Percentiles rank a stretch among this genome's conserved stretches.
Evolutionary conservation across 2,888 invertebrate genomes (phyloP).

Genomic region (Cosmia trapezina): DNA sequence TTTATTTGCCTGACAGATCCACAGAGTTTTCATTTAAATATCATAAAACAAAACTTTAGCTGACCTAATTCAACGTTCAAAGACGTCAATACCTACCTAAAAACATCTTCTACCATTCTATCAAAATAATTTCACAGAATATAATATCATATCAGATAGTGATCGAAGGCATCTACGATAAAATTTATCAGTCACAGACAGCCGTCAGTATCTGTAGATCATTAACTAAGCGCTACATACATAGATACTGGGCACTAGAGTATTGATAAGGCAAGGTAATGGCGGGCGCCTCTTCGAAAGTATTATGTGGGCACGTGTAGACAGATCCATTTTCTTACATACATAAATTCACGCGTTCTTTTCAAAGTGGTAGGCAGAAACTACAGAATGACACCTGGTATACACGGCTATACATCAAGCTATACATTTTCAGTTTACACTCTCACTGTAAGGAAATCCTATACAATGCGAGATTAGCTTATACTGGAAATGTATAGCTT

Average conservation of each 20-base stretch:
- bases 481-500: no score
- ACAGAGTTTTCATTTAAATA: neutral
- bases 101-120: neutral
- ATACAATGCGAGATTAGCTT: no score
- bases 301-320: neutral
- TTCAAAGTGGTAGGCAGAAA: neutral
- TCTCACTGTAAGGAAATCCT: no score
- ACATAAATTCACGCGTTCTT: neutral
- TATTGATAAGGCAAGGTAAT: constrained; percentile 33
- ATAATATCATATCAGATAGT: constrained; percentile 32
- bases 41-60: neutral
- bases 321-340: neutral
- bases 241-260: constrained; percentile 29
- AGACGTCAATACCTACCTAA: neutral
- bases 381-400: neutral
- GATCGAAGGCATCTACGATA: constrained; percentile 47
- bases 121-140: constrained; percentile 23
- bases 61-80: neutral
- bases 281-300: constrained; percentile 6
- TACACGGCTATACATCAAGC: no score
- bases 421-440: no score
- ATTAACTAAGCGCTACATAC: constrained; percentile 59
- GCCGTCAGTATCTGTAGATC: constrained; percentile 54
- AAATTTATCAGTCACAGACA: constrained; percentile 53
- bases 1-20: neutral